Conservation (phyloP, 2,888 invertebrate species). For the Tipula lateralis region DNA sequence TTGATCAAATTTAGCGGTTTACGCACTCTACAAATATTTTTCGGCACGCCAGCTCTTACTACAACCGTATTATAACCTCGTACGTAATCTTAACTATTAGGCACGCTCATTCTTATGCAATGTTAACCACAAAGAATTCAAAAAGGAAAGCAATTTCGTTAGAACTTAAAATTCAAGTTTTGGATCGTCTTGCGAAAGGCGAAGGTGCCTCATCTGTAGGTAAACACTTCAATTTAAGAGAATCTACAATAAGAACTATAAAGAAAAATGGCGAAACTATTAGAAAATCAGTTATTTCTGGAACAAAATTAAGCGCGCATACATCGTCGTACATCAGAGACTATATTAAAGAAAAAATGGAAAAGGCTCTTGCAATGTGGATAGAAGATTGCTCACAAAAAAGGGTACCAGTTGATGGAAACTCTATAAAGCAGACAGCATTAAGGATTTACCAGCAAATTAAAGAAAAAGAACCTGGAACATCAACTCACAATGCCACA, state of each 20-base stretch:
- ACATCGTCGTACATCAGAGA: constrained; percentile 34
- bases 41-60: too few relatives aligned
- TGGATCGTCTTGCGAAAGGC: too few relatives aligned
- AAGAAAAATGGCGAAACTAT: constrained; percentile 33
- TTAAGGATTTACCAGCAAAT: constrained; percentile 35
- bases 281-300: constrained; percentile 33
- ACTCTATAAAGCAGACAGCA: constrained; percentile 35
- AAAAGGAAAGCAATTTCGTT: too few relatives aligned
- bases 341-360: constrained; percentile 34
- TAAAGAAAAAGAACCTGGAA: constrained; percentile 31
- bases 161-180: too few relatives aligned
- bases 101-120: too few relatives aligned
- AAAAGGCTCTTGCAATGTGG: constrained; percentile 34
- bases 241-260: constrained; percentile 33
- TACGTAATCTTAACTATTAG: too few relatives aligned
- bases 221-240: constrained; percentile 33
- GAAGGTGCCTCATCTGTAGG: neutral
- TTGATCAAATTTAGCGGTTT: too few relatives aligned
- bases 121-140: too few relatives aligned
- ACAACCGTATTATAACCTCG: too few relatives aligned
- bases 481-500: neutral
- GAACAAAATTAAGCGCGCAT: too few relatives aligned
- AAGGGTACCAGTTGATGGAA: too few relatives aligned
- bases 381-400: constrained; percentile 34
- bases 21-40: too few relatives aligned